These are phyloP conservation scores for Etheostoma spectabile DNA, from an alignment of 2,113 vertebrate genomes.

Conservation along the genomic window DNA sequence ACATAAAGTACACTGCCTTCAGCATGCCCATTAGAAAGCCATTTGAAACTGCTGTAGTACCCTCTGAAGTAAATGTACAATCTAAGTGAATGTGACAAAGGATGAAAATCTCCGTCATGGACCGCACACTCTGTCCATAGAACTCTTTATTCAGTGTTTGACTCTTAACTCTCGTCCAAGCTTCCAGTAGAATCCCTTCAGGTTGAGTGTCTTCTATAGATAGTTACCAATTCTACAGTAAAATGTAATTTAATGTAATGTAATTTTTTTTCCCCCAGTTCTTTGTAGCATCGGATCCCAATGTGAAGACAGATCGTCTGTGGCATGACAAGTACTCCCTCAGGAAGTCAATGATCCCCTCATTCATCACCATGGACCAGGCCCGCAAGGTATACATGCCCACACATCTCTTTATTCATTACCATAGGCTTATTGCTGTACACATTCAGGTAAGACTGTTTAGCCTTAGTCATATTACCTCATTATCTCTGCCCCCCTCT, in stretches of 20 bases:
- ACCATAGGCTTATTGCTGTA: neutral
- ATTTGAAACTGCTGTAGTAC: neutral
- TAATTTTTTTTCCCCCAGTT: constrained; percentile 82
- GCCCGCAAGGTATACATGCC: constrained; percentile 89
- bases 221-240: neutral
- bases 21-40: neutral
- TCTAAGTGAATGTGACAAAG: constrained; percentile 40
- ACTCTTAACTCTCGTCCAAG: neutral
- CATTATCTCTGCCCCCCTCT: neutral
- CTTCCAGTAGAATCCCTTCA: neutral
- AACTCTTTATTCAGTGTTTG: neutral
- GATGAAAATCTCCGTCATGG: neutral
- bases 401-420: neutral
- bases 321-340: constrained; percentile 99
- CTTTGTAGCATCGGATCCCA: constrained; percentile 97
- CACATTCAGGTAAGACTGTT: neutral
- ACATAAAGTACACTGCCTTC: neutral
- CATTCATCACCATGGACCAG: constrained; percentile 98
- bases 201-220: neutral
- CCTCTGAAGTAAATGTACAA: constrained; percentile 2
- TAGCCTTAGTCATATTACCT: neutral
- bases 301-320: constrained; percentile 95
- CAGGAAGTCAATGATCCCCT: constrained; percentile 97
- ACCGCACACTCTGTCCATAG: neutral
- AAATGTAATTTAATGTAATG: neutral